Evolutionary conservation across 1,140 invertebrate genomes (phyloP).

Genomic region (Drosophila sulfurigaster): DNA sequence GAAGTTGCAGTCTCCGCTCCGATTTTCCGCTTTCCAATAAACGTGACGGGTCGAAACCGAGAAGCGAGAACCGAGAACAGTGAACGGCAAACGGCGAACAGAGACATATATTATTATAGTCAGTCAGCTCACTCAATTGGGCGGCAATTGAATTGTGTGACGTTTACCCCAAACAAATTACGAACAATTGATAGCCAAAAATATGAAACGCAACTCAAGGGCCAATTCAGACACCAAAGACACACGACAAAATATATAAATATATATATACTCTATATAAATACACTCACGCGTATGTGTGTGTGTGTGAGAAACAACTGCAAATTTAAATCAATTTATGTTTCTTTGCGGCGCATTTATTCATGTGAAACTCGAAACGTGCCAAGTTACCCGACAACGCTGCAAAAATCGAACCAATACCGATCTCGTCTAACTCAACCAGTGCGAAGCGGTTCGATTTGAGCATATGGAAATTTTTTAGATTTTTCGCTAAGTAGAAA

Average conservation of each 20-base stretch:
- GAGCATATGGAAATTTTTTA: conserved; percentile 63
- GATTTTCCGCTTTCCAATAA: background rate
- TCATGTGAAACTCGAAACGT: conserved; percentile 67
- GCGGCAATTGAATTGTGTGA: conserved; percentile 65
- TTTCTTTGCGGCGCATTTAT: conserved; percentile 67
- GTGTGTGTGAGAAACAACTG: conserved; percentile 33
- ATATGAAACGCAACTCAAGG: conserved; percentile 50
- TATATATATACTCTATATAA: conserved; percentile 10
- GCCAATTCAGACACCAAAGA: conserved; percentile 16
- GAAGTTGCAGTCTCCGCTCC: conserved; percentile 10
- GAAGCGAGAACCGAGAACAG: background rate
- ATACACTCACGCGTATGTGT: conserved; percentile 1
- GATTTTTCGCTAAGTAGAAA: conserved; percentile 22
- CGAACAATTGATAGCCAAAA: conserved; percentile 72
- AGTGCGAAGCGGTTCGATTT: conserved; percentile 56
- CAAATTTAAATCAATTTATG: conserved; percentile 77
- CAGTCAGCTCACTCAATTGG: conserved; percentile 51
- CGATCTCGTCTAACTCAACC: conserved; percentile 39
- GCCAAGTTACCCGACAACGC: conserved; percentile 53
- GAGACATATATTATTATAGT: background rate
- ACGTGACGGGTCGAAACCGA: conserved; percentile 1
- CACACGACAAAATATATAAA: conserved; percentile 8
- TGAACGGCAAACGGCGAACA: no score
- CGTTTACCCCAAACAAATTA: conserved; percentile 42
- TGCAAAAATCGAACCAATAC: conserved; percentile 36